Percentiles rank a stretch among this genome's conserved stretches.
Evolutionary conservation across 2,113 vertebrate genomes (phyloP).

Genomic region (Phrynosoma platyrhinos): DNA sequence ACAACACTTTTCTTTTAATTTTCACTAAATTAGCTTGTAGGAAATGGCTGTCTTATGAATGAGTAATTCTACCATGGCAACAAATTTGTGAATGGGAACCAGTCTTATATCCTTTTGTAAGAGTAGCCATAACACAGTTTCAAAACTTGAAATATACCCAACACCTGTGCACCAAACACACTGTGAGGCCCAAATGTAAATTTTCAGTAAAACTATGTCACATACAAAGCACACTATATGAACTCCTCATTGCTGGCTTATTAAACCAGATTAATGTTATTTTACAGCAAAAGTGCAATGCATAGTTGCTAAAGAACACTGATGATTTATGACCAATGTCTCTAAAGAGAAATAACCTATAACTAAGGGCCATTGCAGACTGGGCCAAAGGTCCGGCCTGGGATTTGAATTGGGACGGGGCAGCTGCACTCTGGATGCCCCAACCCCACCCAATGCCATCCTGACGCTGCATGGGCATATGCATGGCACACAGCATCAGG

Average conservation of each 20-base stretch:
- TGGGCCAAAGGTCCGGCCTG: too few relatives aligned
- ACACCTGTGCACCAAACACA: not conserved
- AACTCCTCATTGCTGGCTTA: conserved; percentile 1
- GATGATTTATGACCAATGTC: accelerated
- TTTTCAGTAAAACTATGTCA: not conserved
- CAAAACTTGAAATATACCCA: not conserved
- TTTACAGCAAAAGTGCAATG: not conserved
- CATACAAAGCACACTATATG: not conserved
- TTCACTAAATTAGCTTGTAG: not conserved
- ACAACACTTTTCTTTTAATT: too few relatives aligned
- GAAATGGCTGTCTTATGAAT: not conserved
- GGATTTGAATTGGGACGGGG: too few relatives aligned
- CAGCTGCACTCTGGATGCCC: too few relatives aligned
- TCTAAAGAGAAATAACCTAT: not conserved
- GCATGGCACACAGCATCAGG: too few relatives aligned
- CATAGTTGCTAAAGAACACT: not conserved
- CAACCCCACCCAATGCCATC: too few relatives aligned
- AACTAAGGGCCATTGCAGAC: not conserved
- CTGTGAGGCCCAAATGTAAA: not conserved
- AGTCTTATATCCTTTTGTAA: not conserved
- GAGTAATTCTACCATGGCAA: too few relatives aligned
- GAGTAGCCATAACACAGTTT: not conserved
- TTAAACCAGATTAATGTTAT: not conserved
- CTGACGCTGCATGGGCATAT: too few relatives aligned
- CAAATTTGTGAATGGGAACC: not conserved